Evolutionary conservation across 2,888 invertebrate genomes (phyloP).

Genomic region (Autographa pulchrina): DNA sequence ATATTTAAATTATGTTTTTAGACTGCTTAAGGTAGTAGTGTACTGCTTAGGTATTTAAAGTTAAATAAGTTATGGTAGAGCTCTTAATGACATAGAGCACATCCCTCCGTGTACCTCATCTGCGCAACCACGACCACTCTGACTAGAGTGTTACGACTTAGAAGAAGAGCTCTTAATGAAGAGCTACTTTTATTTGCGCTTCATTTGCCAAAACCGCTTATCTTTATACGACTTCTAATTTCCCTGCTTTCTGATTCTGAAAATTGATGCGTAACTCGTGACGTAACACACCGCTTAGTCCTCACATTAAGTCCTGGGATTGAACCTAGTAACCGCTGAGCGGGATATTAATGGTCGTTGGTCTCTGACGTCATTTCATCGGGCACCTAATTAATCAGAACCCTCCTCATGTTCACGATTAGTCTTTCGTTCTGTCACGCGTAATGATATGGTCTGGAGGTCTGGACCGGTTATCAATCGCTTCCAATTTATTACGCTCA

Average conservation of each 20-base stretch:
- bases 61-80: not conserved
- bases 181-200: not conserved
- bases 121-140: too few relatives aligned
- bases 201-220: not conserved
- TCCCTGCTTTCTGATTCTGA: not conserved
- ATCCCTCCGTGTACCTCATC: too few relatives aligned
- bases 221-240: not conserved
- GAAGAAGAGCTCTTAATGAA: too few relatives aligned
- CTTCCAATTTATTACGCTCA: conserved; percentile 50
- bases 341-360: conserved; percentile 45
- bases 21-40: too few relatives aligned
- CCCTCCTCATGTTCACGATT: conserved; percentile 58
- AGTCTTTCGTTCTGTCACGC: conserved; percentile 55
- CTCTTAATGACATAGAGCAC: too few relatives aligned
- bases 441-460: conserved; percentile 52
- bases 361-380: conserved; percentile 53
- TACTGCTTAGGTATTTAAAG: not conserved
- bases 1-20: not conserved
- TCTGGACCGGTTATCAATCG: conserved; percentile 56
- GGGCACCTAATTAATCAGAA: conserved; percentile 60
- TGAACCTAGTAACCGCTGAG: conserved; percentile 25
- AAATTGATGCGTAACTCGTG: conserved; percentile 33
- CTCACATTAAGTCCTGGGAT: conserved; percentile 33
- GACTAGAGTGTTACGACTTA: too few relatives aligned
- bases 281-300: conserved; percentile 33